Base-by-base conservation (phyloP, 1,140 invertebrate species). In the Cylas formicarius region DNA sequence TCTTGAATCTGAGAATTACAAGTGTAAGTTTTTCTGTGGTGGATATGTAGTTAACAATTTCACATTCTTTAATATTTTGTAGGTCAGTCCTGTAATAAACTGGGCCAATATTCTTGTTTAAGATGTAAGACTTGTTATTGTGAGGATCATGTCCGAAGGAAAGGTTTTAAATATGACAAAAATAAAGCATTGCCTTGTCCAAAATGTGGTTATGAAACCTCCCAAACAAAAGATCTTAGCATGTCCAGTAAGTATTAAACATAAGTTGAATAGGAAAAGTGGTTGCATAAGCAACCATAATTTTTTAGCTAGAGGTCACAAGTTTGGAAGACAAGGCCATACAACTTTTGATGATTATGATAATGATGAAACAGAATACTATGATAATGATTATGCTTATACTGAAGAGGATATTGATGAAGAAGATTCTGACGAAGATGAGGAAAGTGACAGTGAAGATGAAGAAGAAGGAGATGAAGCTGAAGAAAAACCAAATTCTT, bases 41-140 rank as follows among this genome's bases (percentile, higher is more conserved):
- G n/a, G n/a, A 33, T 33, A 11, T 33, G 8, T 21, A n/a, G n/a
- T n/a, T n/a, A n/a, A 33, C n/a, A 13, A 46, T 18, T 39, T 23
- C 36, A 48, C 4, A 8, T 3, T 3, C 18, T 28, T 29, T 19
- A 19, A 6, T 3, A 26, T 11, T 29, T 4, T 3, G 24, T 35
- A 85, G 82, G 83, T 65, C 84, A 90, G 70, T 94, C 90, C 1
- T 97, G 92, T 64, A 97, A 96, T 71, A 83, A 84, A 45, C 69
- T 93, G 45, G 91, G 92, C 1, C 90, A 96, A 69, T 92, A 92
- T 70, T 94, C 91, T 1, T 97, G 93, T 66, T 72, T 96, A 44
- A 78, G 85, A 59, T 97, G 93, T 67, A 97, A 97, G 71, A 85
- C 82, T 9, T 96, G 92, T 67, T 97, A 88, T 65, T 97, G 94